Base-by-base conservation (phyloP, 2,888 invertebrate genomes). In the Stenodema calcarata region DNA sequence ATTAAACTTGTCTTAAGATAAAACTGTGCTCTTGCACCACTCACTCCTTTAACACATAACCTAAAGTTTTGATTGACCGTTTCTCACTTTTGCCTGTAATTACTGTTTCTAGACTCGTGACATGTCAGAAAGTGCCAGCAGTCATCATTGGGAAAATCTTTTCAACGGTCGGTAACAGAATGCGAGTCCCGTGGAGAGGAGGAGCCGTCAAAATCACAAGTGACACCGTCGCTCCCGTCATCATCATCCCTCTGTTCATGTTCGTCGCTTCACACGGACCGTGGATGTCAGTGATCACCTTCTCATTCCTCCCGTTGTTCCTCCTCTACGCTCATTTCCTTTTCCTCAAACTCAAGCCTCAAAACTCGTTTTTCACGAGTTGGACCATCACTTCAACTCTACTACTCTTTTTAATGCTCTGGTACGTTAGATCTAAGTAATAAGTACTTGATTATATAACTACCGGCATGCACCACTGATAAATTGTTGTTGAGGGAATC, bases 341-440 rank as follows among this genome's bases (percentile, higher is more conserved):
- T 23, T 89, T 89, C 80, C 83, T 89, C 83, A 89, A 88, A 42
- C 88, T 88, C 35, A 88, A 89, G 81, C 90, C 91, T 3, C 92
- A 94, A 87, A 95, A 96, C 0, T 94, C 94, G 90, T 96, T 96
- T 91, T 96, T 96, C 91, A 93, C 94, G 88, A 93, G 94, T 89
- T 96, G 96, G 96, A 93, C 94, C 0, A 90, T 95, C 69, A 84
- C 84, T 23, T 73, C 84, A 23, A 73, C 84, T 44, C 50, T 44
- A n/a, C 18, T 84, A 1, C 47, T 84, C 0, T 84, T 84, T 18
- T 44, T 84, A 16, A 44, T 73, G 9, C 44, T 84, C 11, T 18
- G 35, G 30, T 78, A 41, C 23, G 78, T 44, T 90, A 91, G 93
- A 35, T 35, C 7, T 35, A n/a, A n/a, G n/a, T n/a, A n/a, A n/a